Conservation (phyloP, 2,113 vertebrate species). For the Gobio gobio region DNA sequence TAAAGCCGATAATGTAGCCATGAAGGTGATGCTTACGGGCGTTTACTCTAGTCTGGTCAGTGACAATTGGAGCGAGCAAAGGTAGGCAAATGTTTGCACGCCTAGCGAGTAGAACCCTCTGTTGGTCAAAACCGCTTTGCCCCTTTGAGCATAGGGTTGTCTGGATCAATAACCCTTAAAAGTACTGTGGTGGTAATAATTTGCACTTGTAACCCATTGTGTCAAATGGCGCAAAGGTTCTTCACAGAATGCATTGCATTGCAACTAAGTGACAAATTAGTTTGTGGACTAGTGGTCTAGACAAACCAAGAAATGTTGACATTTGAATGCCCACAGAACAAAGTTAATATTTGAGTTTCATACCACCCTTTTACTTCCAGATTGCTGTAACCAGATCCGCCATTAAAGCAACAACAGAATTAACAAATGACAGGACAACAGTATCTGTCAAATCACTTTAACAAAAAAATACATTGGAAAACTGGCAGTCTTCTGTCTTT, state of each 20-base stretch:
- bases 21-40: not conserved
- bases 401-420: constrained; percentile 17
- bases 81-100: not conserved
- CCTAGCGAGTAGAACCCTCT: no score
- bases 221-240: not conserved
- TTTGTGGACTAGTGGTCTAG: not conserved
- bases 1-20: not conserved
- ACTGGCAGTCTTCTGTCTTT: constrained; percentile 51
- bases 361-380: not conserved
- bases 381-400: not conserved
- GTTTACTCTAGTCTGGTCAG: not conserved
- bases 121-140: no score
- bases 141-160: not conserved
- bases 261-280: not conserved
- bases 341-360: not conserved
- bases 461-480: constrained; percentile 63
- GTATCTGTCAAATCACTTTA: constrained; percentile 57
- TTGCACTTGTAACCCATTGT: not conserved
- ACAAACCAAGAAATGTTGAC: not conserved
- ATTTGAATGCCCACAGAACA: not conserved
- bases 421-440: constrained; percentile 52
- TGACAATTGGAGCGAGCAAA: not conserved
- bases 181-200: not conserved
- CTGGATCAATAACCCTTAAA: not conserved
- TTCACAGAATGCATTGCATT: not conserved